Evolutionary conservation across 2,113 vertebrate genomes (phyloP).

Genomic region (Calonectris borealis): DNA sequence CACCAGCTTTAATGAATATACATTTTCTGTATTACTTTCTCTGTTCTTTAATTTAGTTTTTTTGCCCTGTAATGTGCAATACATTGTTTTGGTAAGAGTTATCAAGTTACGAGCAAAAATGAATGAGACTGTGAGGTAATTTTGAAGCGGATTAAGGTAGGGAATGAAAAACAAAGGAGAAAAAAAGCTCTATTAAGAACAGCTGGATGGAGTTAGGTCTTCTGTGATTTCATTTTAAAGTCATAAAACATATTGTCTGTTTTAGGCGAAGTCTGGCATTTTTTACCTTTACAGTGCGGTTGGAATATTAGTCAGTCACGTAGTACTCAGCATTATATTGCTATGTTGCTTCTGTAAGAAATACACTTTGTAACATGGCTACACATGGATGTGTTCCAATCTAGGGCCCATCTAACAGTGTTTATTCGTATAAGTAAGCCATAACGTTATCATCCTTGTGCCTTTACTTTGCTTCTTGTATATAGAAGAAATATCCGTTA

Average conservation of each 20-base stretch:
- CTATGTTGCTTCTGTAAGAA: not conserved
- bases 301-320: not conserved
- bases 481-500: not conserved
- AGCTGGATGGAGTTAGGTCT: conserved; percentile 40
- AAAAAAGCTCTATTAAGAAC: conserved; percentile 11
- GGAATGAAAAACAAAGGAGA: conserved; percentile 40
- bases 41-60: not conserved
- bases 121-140: conserved; percentile 47
- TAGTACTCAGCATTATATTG: not conserved
- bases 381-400: not conserved
- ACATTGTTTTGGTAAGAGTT: conserved; percentile 19
- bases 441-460: not conserved
- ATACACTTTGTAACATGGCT: not conserved
- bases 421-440: not conserved
- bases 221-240: conserved; percentile 44
- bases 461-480: not conserved
- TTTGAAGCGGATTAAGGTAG: conserved; percentile 34
- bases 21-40: not conserved
- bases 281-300: not conserved
- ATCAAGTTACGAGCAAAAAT: conserved; percentile 22
- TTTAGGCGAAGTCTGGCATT: not conserved
- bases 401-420: not conserved
- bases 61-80: not conserved
- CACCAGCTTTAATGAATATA: conserved; percentile 12
- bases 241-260: conserved; percentile 19